Evolutionary conservation across 2,797 vertebrate species (phyloP).

Genomic region (Poeciliopsis infans): DNA sequence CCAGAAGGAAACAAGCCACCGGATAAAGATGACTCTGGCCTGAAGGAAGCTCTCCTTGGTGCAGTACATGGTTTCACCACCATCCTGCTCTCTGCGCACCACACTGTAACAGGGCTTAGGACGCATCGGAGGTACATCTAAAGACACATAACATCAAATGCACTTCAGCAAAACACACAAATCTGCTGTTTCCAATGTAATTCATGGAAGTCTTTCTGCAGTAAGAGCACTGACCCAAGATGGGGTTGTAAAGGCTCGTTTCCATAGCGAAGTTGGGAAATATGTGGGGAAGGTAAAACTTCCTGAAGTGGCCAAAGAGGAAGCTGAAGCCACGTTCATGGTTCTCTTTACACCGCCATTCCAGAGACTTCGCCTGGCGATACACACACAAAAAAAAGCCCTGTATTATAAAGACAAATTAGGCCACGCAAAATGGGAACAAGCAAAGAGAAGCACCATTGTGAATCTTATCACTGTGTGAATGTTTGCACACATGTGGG

Average conservation of each 20-base stretch:
- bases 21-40: conserved; percentile 95
- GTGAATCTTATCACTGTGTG: conserved; percentile 64
- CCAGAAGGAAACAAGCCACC: conserved; percentile 99
- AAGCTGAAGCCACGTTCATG: conserved; percentile 98
- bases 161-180: not conserved
- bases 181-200: not conserved
- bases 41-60: conserved; percentile 98
- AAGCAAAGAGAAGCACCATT: conserved; percentile 67
- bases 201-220: not conserved
- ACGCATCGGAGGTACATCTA: conserved; percentile 95
- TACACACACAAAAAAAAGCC: conserved; percentile 32
- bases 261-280: conserved; percentile 98
- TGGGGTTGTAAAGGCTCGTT: conserved; percentile 93
- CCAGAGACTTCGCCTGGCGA: conserved; percentile 94
- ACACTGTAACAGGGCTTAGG: conserved; percentile 94
- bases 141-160: conserved; percentile 12
- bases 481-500: conserved; percentile 23
- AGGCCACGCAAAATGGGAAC: conserved; percentile 41
- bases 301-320: conserved; percentile 97
- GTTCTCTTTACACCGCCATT: conserved; percentile 98
- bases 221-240: conserved; percentile 86
- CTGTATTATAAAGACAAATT: conserved; percentile 48
- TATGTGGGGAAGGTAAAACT: conserved; percentile 98
- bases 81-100: conserved; percentile 92
- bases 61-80: conserved; percentile 91